Base-by-base conservation (phyloP, 2,888 invertebrate genomes). In the Stegana nigrithorax region DNA sequence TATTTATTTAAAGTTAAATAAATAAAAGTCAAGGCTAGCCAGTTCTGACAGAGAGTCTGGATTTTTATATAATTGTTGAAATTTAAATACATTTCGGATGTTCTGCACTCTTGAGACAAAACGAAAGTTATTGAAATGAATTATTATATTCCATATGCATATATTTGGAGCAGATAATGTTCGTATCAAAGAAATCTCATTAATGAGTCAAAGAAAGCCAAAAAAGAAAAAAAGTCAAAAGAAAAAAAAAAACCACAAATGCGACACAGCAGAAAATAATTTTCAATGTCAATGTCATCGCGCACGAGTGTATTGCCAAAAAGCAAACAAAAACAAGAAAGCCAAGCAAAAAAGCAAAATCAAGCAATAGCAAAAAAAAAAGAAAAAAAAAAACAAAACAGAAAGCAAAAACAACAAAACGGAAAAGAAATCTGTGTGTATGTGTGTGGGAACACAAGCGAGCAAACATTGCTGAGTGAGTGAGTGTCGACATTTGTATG, bases 1-100 rank as follows among this genome's bases (percentile, higher is more conserved):
- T 78, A 73, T 73, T 75, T 67, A 64, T 64, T 67, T 68, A 67
- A 64, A 65, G 65, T 71, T 68, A 68, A 73, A 70, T 69, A 65
- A 72, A 64, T 51, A 51, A 21, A 45, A 50, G 50, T 78, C 75
- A 75, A 75, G 75, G 75, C 68, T 71, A 78, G 62, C 63, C 17
- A 32, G 27, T 55, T 55, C 12, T n/a, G 47, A n/a, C 26, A 55
- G 53, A 26, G 32, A 36, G 32, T 55, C 53, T 55, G 53, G 53
- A 55, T 36, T 29, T 55, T 29, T 55, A 36, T 55, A 23, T 55
- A 55, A 55, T 55, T 55, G 36, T 32, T 17, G 53, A 10, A 39
- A 14, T 10, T n/a, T 17, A 14, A n/a, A 39, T 4, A n/a, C 14
- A n/a, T 39, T 5, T 39, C 17, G n/a, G 39, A 4, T 36, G 36